Evolutionary conservation across 2,888 invertebrate species (phyloP).

Genomic region (Apantesis nais): DNA sequence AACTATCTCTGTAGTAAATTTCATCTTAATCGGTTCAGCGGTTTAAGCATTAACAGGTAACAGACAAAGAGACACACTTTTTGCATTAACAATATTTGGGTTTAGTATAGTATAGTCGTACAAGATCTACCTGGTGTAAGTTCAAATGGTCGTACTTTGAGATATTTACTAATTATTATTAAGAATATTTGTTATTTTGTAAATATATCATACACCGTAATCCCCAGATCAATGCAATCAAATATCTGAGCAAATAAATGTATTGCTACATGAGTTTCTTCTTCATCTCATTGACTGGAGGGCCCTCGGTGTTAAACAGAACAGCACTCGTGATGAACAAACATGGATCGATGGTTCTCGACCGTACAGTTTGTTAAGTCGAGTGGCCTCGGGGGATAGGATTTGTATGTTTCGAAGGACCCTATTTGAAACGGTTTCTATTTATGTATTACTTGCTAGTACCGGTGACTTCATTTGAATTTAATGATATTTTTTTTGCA

Average conservation of each 20-base stretch:
- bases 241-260: not conserved
- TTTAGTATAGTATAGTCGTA: no score
- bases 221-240: not conserved
- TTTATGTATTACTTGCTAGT: not conserved
- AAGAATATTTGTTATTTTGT: no score
- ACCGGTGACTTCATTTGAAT: no score
- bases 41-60: no score
- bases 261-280: not conserved
- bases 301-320: slow-evolving; percentile 6
- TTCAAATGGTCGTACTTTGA: no score
- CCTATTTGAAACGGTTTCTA: not conserved
- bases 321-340: slow-evolving; percentile 26
- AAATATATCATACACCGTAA: no score
- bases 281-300: slow-evolving; percentile 7
- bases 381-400: slow-evolving; percentile 21
- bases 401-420: not conserved
- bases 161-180: no score
- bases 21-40: no score
- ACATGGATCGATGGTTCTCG: slow-evolving; percentile 36
- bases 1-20: no score
- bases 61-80: no score
- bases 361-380: slow-evolving; percentile 29
- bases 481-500: not conserved
- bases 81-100: no score
- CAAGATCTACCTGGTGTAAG: no score